Evolutionary conservation across 2,888 invertebrate species (phyloP).

Genomic region (Resseliella maxima): DNA sequence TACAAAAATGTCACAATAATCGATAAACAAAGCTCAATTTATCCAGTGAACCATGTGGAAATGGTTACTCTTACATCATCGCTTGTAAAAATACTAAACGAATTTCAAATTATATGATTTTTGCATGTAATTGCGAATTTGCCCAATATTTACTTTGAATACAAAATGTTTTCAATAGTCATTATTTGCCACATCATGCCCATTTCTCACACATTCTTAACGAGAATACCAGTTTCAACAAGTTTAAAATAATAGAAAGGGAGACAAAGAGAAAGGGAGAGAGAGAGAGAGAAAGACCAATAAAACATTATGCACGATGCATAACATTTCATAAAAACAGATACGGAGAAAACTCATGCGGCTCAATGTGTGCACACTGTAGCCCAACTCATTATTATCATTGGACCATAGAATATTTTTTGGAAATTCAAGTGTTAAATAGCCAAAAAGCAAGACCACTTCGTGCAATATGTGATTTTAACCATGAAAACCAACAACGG

Average conservation of each 20-base stretch:
- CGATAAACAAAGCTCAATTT: background rate
- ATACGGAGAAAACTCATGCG: background rate
- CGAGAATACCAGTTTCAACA: background rate
- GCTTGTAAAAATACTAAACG: background rate
- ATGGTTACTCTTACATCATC: background rate
- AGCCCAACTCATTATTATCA: background rate
- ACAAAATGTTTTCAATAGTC: background rate
- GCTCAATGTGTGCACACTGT: background rate
- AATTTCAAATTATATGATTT: conserved; percentile 48
- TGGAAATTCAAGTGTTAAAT: background rate
- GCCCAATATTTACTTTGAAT: background rate
- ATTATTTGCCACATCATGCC: background rate
- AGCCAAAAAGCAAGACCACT: conserved; percentile 31
- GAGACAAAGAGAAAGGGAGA: too few species aligned
- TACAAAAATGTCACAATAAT: background rate
- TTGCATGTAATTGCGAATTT: conserved; percentile 48
- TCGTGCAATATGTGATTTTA: conserved; percentile 46
- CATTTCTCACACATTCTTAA: conserved; percentile 29
- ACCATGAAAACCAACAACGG: conserved; percentile 27
- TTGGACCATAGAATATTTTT: background rate
- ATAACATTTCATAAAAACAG: background rate
- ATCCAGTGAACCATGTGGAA: background rate
- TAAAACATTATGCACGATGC: background rate
- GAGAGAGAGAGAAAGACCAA: background rate
- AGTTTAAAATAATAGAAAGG: background rate